Conservation (phyloP, 2,113 vertebrate genomes). For the Elachura formosa region DNA sequence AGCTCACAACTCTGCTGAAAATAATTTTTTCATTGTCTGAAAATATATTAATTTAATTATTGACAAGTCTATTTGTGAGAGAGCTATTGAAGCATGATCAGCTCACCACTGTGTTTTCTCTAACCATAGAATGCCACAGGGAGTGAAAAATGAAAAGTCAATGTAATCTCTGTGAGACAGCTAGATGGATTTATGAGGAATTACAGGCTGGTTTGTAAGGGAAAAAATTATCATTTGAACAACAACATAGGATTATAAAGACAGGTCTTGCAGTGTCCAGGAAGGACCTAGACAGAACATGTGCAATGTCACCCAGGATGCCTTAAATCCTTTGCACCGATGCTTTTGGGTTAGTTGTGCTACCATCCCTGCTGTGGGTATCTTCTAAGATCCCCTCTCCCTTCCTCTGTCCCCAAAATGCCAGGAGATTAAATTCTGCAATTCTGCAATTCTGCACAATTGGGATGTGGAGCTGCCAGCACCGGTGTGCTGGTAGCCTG, state of each 20-base stretch:
- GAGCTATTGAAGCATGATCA: conserved; percentile 8
- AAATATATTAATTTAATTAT: conserved; percentile 62
- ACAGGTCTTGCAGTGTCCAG: neutral
- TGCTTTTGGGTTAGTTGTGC: neutral
- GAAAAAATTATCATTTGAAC: neutral
- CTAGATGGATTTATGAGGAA: conserved; percentile 8
- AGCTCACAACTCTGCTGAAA: conserved; percentile 13
- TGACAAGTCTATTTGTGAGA: conserved; percentile 35
- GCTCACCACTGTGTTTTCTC: conserved; percentile 10
- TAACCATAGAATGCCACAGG: neutral
- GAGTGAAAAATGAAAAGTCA: conserved; percentile 33
- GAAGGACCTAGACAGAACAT: neutral
- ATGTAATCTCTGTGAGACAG: neutral
- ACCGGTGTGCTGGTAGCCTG: neutral
- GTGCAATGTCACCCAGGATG: neutral
- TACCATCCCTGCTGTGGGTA: neutral
- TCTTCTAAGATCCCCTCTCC: neutral
- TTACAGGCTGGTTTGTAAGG: neutral
- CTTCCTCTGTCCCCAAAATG: neutral
- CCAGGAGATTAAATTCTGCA: neutral
- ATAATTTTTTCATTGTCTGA: conserved; percentile 43
- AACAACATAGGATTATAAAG: neutral
- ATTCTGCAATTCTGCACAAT: neutral
- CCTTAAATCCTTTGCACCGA: neutral
- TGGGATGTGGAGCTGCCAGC: neutral